Percentiles rank a stretch among this genome's conserved stretches.
phyloP scores from a whole-genome alignment of 1,140 invertebrate genomes.

The Drosophila suzukii region DNA sequence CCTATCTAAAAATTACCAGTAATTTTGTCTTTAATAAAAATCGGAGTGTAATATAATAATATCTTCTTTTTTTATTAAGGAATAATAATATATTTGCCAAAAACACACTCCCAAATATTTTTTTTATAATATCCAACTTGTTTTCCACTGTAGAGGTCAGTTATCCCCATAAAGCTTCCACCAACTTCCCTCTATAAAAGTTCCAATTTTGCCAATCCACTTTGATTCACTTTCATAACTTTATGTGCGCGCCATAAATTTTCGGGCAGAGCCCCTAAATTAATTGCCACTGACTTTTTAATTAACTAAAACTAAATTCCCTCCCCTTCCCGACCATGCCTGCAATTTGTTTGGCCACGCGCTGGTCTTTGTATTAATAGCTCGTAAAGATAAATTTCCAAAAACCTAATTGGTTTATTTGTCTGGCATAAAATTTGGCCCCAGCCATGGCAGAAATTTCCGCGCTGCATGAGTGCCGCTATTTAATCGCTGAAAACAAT shows the following conservation, averaged over 20 bases:
- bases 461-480: slow-evolving; percentile 37
- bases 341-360: slow-evolving; percentile 45
- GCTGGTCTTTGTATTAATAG: slow-evolving; percentile 70
- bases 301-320: slow-evolving; percentile 75
- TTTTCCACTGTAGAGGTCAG: not conserved
- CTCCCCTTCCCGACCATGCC: too few species aligned
- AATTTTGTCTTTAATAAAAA: not conserved
- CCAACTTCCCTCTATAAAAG: slow-evolving; percentile 8
- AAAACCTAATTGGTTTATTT: slow-evolving; percentile 71
- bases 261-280: slow-evolving; percentile 43
- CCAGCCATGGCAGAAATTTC: slow-evolving; percentile 34
- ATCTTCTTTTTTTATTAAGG: not conserved
- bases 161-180: not conserved
- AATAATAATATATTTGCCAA: not conserved
- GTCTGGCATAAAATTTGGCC: slow-evolving; percentile 59
- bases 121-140: not conserved
- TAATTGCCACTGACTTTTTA: slow-evolving; percentile 79
- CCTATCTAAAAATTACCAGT: too few species aligned
- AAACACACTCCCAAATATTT: too few species aligned
- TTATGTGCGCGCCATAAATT: slow-evolving; percentile 61
- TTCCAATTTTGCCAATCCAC: slow-evolving; percentile 25
- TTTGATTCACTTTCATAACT: slow-evolving; percentile 50
- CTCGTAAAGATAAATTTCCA: slow-evolving; percentile 73
- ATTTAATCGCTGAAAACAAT: slow-evolving; percentile 29
- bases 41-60: too few species aligned